Evolutionary conservation across 2,797 vertebrate species (phyloP).

Genomic region (Esox masquinongy): DNA sequence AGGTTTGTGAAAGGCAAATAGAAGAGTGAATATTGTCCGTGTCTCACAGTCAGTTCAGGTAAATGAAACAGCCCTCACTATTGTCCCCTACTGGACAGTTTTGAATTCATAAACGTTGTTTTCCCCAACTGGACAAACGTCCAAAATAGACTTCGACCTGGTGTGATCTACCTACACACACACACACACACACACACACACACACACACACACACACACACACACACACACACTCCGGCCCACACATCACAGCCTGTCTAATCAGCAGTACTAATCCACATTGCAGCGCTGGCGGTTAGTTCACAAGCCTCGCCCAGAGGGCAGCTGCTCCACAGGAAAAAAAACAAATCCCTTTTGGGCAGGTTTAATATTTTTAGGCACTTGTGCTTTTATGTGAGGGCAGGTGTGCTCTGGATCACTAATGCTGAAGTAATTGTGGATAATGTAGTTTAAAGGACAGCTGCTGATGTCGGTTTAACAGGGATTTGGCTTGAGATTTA

Average conservation of each 20-base stretch:
- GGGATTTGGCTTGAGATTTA: constrained; percentile 73
- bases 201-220: background rate
- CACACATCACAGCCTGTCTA: constrained; percentile 3
- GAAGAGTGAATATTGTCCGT: too few relatives aligned
- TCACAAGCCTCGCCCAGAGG: constrained; percentile 27
- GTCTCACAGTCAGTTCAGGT: too few relatives aligned
- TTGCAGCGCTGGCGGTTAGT: background rate
- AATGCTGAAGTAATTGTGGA: constrained; percentile 78
- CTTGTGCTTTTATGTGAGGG: constrained; percentile 64
- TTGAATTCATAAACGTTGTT: too few relatives aligned
- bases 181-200: constrained; percentile 7
- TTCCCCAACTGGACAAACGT: too few relatives aligned
- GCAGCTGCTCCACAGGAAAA: constrained; percentile 37
- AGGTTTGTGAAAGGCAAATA: too few relatives aligned
- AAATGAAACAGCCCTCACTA: too few relatives aligned
- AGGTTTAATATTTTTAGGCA: constrained; percentile 66
- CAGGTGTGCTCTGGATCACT: constrained; percentile 66
- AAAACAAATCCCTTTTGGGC: constrained; percentile 64
- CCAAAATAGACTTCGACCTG: too few relatives aligned
- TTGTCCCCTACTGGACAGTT: too few relatives aligned
- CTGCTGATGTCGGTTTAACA: constrained; percentile 73
- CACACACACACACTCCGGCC: background rate
- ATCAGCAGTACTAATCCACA: background rate
- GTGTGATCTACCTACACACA: constrained; percentile 22
- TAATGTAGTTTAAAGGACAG: constrained; percentile 80